phyloP scores from a whole-genome alignment of 2,888 invertebrate species.

The Neocrepidodera transversa region DNA sequence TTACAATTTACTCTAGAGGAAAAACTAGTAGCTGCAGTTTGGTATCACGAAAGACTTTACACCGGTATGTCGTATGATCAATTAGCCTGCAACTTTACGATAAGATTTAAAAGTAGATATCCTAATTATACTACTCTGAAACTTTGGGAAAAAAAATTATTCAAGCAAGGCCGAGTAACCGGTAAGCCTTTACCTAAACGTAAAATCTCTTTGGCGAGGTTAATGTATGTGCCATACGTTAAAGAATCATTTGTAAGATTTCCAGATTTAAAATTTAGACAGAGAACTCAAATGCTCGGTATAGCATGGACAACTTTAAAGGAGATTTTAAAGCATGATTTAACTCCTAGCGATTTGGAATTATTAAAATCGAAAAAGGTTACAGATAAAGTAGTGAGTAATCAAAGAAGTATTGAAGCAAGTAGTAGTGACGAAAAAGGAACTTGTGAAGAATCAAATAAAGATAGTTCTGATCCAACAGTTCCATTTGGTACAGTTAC shows the following conservation, averaged over 20 bases:
- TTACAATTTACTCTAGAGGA: slow-evolving; percentile 15
- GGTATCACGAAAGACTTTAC: slow-evolving; percentile 17
- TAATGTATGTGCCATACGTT: slow-evolving; percentile 8
- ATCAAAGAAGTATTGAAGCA: too few relatives aligned
- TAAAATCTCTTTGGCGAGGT: background rate
- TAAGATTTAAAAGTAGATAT: slow-evolving; percentile 4
- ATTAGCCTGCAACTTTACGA: slow-evolving; percentile 2
- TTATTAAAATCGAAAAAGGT: background rate
- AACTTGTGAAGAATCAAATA: too few relatives aligned
- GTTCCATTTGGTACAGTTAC: too few relatives aligned
- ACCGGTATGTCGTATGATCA: slow-evolving; percentile 8
- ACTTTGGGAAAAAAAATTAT: slow-evolving; percentile 4
- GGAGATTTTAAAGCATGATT: background rate
- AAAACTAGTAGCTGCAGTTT: slow-evolving; percentile 15
- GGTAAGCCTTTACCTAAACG: background rate
- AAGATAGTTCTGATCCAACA: too few relatives aligned
- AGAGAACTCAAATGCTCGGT: slow-evolving; percentile 6
- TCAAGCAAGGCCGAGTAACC: background rate
- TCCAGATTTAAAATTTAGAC: background rate
- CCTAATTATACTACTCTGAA: background rate
- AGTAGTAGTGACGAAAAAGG: too few relatives aligned
- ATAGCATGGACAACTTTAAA: background rate
- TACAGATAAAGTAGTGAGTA: too few relatives aligned
- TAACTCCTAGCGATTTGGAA: background rate
- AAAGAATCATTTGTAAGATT: slow-evolving; percentile 11